Conservation (phyloP, 2,113 vertebrate genomes). For the Chrysochloris asiatica region DNA sequence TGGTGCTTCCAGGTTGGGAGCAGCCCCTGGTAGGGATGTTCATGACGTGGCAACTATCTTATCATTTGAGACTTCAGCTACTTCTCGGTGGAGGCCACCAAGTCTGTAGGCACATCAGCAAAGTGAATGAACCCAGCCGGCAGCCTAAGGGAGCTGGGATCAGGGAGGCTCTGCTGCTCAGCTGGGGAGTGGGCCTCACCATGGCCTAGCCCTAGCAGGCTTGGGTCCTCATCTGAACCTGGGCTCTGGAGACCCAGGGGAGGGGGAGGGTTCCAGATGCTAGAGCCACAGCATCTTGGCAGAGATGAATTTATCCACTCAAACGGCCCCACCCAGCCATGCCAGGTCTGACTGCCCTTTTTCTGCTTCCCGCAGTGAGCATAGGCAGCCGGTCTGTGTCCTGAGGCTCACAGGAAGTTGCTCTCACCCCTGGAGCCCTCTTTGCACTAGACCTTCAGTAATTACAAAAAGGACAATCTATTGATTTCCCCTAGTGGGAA, state of each 20-base stretch:
- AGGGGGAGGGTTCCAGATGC: background rate
- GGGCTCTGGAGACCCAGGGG: background rate
- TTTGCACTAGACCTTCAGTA: slow-evolving; percentile 45
- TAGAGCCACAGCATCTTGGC: background rate
- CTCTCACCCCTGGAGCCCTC: slow-evolving; percentile 53
- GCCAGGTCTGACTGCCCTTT: background rate
- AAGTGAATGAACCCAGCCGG: background rate
- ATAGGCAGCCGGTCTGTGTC: slow-evolving; percentile 37
- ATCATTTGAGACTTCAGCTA: background rate
- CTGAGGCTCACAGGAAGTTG: slow-evolving; percentile 53
- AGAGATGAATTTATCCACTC: background rate
- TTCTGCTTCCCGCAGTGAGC: slow-evolving; percentile 40
- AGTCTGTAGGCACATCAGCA: background rate
- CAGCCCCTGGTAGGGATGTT: background rate
- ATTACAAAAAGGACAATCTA: slow-evolving; percentile 72
- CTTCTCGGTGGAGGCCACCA: background rate
- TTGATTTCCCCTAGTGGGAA: slow-evolving; percentile 13
- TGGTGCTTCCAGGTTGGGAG: background rate
- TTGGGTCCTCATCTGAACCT: background rate
- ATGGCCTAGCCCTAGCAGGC: background rate
- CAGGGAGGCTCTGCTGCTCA: fast-evolving
- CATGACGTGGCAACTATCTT: too few relatives aligned
- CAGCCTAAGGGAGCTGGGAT: fast-evolving
- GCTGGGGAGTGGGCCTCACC: fast-evolving
- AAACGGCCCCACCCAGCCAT: fast-evolving